phyloP scores from a whole-genome alignment of 2,113 vertebrate species.

The Urocolius indicus region DNA sequence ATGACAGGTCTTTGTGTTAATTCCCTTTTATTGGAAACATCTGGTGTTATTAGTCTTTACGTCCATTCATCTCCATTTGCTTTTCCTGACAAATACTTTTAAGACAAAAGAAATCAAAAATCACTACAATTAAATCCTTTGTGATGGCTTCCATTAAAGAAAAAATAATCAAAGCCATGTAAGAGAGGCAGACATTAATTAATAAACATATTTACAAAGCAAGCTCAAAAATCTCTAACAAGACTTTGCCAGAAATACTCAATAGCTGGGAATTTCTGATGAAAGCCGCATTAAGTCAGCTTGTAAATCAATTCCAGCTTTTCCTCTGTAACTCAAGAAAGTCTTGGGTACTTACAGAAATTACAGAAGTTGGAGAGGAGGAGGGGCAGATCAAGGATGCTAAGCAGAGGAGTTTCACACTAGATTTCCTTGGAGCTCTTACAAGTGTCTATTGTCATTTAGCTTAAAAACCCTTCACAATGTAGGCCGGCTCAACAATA shows the following conservation, averaged over 20 bases:
- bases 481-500: conserved; percentile 9
- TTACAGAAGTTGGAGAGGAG: neutral
- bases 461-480: neutral
- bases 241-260: conserved; percentile 17
- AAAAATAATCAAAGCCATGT: neutral
- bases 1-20: neutral
- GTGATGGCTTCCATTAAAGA: neutral
- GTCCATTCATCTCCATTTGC: neutral
- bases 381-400: neutral
- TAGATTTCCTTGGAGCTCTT: neutral
- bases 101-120: neutral
- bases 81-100: neutral
- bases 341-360: neutral
- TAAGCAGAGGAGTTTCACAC: neutral
- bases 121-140: neutral
- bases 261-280: neutral
- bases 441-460: neutral
- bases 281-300: conserved; percentile 12
- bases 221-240: conserved; percentile 26
- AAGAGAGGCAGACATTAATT: conserved; percentile 15
- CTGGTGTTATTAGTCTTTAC: neutral
- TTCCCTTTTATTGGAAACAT: neutral
- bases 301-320: conserved; percentile 41
- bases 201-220: neutral
- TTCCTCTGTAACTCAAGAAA: neutral